phyloP scores from a whole-genome alignment of 2,113 vertebrate species.

The Aptenodytes patagonicus region DNA sequence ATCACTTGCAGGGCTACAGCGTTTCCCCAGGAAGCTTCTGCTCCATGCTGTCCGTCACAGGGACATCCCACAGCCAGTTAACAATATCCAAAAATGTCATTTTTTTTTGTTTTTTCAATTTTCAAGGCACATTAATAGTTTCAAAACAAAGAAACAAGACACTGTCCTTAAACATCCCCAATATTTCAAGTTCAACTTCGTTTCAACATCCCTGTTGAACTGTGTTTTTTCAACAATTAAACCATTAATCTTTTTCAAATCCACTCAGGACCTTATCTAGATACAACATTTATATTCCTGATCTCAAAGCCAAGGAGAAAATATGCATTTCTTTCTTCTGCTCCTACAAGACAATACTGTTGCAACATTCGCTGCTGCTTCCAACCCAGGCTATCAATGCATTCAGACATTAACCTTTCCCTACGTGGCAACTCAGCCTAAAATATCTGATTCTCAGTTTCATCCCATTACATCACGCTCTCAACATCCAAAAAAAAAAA shows the following conservation, averaged over 20 bases:
- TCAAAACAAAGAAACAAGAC: background rate
- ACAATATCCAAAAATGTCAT: background rate
- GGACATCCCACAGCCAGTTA: background rate
- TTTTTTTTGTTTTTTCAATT: background rate
- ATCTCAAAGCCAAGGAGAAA: background rate
- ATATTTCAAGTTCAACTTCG: background rate
- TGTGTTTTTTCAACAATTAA: background rate
- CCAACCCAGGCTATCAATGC: background rate
- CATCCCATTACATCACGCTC: background rate
- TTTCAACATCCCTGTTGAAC: background rate
- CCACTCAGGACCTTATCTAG: background rate
- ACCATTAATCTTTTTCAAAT: background rate
- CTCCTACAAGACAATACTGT: background rate
- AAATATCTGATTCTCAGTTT: background rate
- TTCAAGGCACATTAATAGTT: background rate
- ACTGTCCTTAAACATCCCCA: background rate
- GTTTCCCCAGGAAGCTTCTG: background rate
- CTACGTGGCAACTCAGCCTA: background rate
- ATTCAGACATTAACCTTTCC: background rate
- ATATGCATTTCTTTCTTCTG: background rate
- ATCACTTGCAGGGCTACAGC: background rate
- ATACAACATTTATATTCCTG: background rate
- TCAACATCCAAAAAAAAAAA: background rate
- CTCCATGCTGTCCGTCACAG: background rate
- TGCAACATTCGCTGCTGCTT: accelerated